Evolutionary conservation across 2,888 invertebrate species (phyloP), one percentile per base, ranked within the genome.

Genomic region (Exephanes ischioxanthus): DNA sequence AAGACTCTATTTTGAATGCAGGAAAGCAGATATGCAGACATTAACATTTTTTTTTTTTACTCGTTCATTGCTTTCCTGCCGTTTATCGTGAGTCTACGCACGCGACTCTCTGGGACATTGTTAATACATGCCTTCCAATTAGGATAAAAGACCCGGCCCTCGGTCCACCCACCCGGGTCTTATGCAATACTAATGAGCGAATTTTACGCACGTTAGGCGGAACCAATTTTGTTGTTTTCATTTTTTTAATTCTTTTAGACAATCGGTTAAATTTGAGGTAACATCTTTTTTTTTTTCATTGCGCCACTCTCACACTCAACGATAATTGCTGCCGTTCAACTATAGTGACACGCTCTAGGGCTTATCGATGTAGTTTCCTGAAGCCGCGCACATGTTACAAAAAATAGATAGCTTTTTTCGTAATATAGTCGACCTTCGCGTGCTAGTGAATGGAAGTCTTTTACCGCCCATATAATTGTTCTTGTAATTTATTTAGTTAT

Each of bases 71-170:
- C 55, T 22, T 33, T 53, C 37, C 53, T 22, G 19, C 0, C 19
- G 53, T 55, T 11, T 72, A 55, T 72, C 33, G 53, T 22, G 37
- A 9, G 45, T 26, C 41, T 3, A n/a, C 58, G 58, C 61, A 73
- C 73, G 61, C 58, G 26, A 61, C 37, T 9, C 26, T 11, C 3
- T 7, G 26, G n/a, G 26, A 73, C 73, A 53, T 75, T 37, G 55
- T 66, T 78, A 80, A 68, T 75, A 78, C 33, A 71, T 70, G 45
- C 66, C 70, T 33, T 78, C 75, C 75, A 86, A 86, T 86, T 84
- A 86, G 68, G 77, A 75, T 84, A 84, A 86, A 79, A 84, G 86
- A 58, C 51, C 63, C 30, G 30, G 30, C 30, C 26, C 63, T 11
- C 16, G 30, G 33, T 37, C 33, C 33, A 61, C 48, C 76, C 61